Conservation (phyloP, 2,797 vertebrate genomes). For the Trematomus bernacchii region DNA sequence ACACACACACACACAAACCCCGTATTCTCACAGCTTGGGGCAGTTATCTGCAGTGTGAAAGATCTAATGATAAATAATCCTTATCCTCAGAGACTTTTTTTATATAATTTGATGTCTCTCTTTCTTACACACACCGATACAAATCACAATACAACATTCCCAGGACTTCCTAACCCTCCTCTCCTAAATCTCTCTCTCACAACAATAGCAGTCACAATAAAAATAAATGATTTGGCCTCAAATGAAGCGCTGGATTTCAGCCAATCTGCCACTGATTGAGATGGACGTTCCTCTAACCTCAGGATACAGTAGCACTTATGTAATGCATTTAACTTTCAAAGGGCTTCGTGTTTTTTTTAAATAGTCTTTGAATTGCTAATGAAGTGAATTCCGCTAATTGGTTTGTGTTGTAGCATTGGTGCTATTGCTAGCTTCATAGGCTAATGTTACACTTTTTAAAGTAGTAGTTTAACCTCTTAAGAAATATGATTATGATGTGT, state of each 20-base stretch:
- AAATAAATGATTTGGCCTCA: too few species aligned
- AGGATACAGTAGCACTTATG: too few species aligned
- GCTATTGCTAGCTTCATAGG: too few species aligned
- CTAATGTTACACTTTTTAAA: too few species aligned
- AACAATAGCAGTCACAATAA: conserved; percentile 5
- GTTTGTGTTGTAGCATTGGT: too few species aligned
- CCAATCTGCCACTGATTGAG: conserved; percentile 3
- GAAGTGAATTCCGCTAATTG: too few species aligned
- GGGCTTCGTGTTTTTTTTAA: too few species aligned
- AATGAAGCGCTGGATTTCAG: conserved; percentile 3
- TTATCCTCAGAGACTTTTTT: conserved; percentile 47
- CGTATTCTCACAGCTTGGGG: conserved; percentile 3
- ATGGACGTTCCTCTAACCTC: not conserved
- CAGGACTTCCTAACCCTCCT: conserved; percentile 33
- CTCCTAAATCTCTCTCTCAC: conserved; percentile 21
- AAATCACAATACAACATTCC: conserved; percentile 18
- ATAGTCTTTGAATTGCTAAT: too few species aligned
- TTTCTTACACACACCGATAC: not conserved
- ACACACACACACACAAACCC: not conserved
- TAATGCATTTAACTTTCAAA: too few species aligned
- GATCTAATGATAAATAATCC: conserved; percentile 48
- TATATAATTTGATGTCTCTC: conserved; percentile 34
- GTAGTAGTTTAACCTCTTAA: too few species aligned
- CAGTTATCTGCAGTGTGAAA: conserved; percentile 45
- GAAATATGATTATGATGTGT: too few species aligned